Evolutionary conservation across 2,797 vertebrate genomes (phyloP).

Genomic region (Gobionotothen gibberifrons): DNA sequence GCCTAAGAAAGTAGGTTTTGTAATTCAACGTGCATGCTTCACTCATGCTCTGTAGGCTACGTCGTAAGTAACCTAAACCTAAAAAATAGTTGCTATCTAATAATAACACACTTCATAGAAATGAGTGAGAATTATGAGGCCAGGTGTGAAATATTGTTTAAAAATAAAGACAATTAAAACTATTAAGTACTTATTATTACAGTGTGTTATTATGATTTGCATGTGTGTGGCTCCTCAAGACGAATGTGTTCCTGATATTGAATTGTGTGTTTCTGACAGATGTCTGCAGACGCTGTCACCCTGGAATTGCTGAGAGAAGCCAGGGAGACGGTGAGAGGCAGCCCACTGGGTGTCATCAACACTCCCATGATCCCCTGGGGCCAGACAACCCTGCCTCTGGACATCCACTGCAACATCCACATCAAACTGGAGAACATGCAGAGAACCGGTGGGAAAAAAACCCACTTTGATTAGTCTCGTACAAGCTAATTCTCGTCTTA

Average conservation of each 20-base stretch:
- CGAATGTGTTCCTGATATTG: not conserved
- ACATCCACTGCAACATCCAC: slow-evolving; percentile 66
- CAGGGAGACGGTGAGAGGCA: slow-evolving; percentile 75
- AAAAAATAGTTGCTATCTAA: not conserved
- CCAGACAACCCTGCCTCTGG: slow-evolving; percentile 77
- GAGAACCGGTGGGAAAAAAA: slow-evolving; percentile 72
- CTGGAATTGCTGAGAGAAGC: slow-evolving; percentile 78
- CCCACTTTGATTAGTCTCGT: not conserved
- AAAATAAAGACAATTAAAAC: not conserved
- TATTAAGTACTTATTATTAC: not conserved
- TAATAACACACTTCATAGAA: not conserved
- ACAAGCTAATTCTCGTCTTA: accelerated
- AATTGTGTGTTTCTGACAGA: slow-evolving; percentile 48
- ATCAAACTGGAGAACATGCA: slow-evolving; percentile 89
- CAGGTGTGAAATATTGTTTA: not conserved
- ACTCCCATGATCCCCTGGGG: slow-evolving; percentile 82
- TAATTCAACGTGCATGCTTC: not conserved
- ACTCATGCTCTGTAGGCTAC: not conserved
- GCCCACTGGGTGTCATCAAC: slow-evolving; percentile 82
- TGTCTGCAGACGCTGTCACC: slow-evolving; percentile 73
- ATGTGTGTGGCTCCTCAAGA: not conserved
- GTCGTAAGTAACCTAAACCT: not conserved
- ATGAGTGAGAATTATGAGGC: not conserved
- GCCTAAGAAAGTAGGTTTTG: not conserved
- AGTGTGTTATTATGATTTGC: no score